These are phyloP conservation scores for Eupsilia transversa DNA, from an alignment of 2,888 invertebrate genomes.

Conservation along the genomic window DNA sequence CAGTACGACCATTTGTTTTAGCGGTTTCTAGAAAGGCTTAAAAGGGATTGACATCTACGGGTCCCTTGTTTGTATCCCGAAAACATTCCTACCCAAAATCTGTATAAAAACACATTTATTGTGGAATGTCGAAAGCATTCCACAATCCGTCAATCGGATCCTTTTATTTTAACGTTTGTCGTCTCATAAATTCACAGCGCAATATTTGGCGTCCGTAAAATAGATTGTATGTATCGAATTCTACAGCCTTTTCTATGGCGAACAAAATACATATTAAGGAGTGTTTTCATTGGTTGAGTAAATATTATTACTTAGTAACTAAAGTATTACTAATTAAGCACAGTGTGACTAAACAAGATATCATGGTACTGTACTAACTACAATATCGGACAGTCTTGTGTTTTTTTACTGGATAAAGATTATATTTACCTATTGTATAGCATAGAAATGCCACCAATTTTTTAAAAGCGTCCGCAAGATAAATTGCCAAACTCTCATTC, in stretches of 20 bases:
- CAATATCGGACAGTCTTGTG: background rate
- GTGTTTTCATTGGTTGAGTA: constrained; percentile 3
- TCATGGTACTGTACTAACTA: background rate
- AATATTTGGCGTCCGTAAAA: constrained; percentile 64
- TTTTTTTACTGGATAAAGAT: background rate
- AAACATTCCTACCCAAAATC: background rate
- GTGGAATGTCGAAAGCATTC: constrained; percentile 41
- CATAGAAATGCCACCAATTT: constrained; percentile 16
- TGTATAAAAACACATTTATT: constrained; percentile 38
- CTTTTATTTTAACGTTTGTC: constrained; percentile 48
- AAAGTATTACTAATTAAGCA: background rate
- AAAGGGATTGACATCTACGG: constrained; percentile 11
- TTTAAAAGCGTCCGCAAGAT: constrained; percentile 15
- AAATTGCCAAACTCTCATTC: constrained; percentile 10
- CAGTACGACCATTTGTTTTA: constrained; percentile 6
- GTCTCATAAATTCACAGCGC: constrained; percentile 67
- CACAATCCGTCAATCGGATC: constrained; percentile 44
- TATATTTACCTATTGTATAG: background rate
- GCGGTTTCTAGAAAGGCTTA: constrained; percentile 1
- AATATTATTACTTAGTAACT: background rate
- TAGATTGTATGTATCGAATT: constrained; percentile 65
- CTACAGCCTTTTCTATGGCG: constrained; percentile 57
- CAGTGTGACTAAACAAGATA: too few species aligned
- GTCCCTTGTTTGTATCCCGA: background rate
- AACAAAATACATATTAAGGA: constrained; percentile 30